Base-by-base conservation (phyloP, 1,140 invertebrate genomes). In the Bombus cullumanus region DNA sequence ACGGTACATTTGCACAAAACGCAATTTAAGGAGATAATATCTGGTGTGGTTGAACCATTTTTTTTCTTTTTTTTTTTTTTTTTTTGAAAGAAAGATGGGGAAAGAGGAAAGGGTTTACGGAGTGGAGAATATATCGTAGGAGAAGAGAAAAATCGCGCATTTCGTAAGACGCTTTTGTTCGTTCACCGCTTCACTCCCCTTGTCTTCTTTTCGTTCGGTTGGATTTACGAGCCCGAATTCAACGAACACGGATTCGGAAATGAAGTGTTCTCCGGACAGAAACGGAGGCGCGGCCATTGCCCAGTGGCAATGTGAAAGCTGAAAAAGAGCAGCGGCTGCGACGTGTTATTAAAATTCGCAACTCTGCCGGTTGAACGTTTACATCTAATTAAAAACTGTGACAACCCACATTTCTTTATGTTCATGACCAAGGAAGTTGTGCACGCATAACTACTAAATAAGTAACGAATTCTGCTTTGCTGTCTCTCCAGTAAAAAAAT, bases 301-400 rank as follows among this genome's bases (percentile, higher is more conserved):
- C 37, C 53, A 18, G 47, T 53, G 12, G 57, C n/a, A 15, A 8
- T 15, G 37, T 9, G 57, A 28, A 34, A 13, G 12, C 13, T 15
- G 59, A 22, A 41, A 75, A 83, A 37, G 22, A 3, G 25, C 47
- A 8, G n/a, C 2, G 22, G 31, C 64, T n/a, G 28, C 53, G 41
- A 62, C 25, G 53, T 37, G 76, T 79, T 84, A 72, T 79, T 79
- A 79, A 84, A 84, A 84, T 84, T 84, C 66, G 39, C 66, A 77
- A 59, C 28, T 22, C 34, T 4, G 62, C 34, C 72, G n/a, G n/a
- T 64, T 15, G 22, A 22, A 43, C 59, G 76, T 79, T 78, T 71
- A 68, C 37, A 34, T 77, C 53, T 79, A 84, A 84, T 84, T 84
- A 84, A 79, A 79, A 84, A 72, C n/a, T 47, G 39, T 41, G 47